Conservation (phyloP, 2,113 vertebrate species). For the Uria aalge region DNA sequence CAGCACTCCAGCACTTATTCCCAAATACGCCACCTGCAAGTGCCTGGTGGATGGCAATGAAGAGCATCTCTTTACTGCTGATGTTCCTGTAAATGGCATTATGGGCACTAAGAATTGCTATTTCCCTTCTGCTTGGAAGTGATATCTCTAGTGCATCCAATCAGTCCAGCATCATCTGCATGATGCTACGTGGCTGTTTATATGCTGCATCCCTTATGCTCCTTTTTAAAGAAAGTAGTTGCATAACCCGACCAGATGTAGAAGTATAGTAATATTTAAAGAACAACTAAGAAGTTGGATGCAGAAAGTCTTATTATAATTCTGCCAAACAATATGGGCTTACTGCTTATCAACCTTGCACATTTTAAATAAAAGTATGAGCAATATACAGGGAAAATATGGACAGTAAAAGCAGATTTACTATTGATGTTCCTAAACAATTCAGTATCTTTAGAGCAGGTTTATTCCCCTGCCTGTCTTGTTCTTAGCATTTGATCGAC, state of each 20-base stretch:
- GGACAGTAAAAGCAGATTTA: neutral
- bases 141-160: neutral
- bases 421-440: neutral
- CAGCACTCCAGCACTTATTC: neutral
- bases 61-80: neutral
- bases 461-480: neutral
- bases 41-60: neutral
- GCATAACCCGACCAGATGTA: neutral
- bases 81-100: neutral
- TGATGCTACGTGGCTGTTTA: neutral
- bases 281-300: neutral
- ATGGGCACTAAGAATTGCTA: neutral
- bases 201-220: neutral
- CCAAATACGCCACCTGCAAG: neutral
- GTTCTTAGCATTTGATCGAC: neutral
- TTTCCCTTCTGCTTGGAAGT: neutral
- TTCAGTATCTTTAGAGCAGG: neutral
- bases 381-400: neutral
- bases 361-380: neutral
- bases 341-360: neutral
- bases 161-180: neutral
- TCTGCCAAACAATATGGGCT: neutral
- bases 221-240: neutral
- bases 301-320: neutral
- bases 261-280: neutral